phyloP scores from a whole-genome alignment of 2,888 invertebrate genomes.

The Physocephala rufipes region DNA sequence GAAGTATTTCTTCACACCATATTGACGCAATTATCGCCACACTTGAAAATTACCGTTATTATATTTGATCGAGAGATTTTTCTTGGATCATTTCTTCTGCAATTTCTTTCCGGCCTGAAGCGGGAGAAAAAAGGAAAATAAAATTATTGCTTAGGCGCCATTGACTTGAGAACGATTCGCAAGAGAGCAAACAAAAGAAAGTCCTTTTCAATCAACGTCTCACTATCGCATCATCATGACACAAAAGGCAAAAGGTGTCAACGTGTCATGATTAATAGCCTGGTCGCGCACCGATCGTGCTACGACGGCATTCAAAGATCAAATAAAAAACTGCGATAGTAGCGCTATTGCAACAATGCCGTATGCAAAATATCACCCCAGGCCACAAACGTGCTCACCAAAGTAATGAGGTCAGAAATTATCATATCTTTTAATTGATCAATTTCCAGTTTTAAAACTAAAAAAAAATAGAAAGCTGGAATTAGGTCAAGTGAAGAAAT shows the following conservation, averaged over 20 bases:
- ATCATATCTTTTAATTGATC: slow-evolving; percentile 19
- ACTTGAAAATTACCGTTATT: slow-evolving; percentile 64
- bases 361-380: not conserved
- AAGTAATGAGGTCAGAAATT: not conserved
- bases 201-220: not conserved
- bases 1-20: slow-evolving; percentile 46
- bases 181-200: no score
- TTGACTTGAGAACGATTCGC: slow-evolving; percentile 7
- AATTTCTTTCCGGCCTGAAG: not conserved
- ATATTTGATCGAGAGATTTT: slow-evolving; percentile 58
- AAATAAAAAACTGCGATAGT: not conserved
- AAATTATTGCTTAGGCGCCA: slow-evolving; percentile 9
- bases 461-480: no score
- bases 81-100: not conserved
- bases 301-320: not conserved
- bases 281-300: not conserved
- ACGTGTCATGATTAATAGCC: slow-evolving; percentile 14
- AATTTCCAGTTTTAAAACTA: not conserved
- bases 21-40: slow-evolving; percentile 58
- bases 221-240: not conserved
- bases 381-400: not conserved
- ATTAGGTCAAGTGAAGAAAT: no score
- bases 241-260: slow-evolving; percentile 24
- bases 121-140: slow-evolving; percentile 14
- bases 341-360: not conserved